Percentiles rank a stretch among this genome's conserved stretches.
phyloP scores from a whole-genome alignment of 2,113 vertebrate species.

The Bettongia penicillata region DNA sequence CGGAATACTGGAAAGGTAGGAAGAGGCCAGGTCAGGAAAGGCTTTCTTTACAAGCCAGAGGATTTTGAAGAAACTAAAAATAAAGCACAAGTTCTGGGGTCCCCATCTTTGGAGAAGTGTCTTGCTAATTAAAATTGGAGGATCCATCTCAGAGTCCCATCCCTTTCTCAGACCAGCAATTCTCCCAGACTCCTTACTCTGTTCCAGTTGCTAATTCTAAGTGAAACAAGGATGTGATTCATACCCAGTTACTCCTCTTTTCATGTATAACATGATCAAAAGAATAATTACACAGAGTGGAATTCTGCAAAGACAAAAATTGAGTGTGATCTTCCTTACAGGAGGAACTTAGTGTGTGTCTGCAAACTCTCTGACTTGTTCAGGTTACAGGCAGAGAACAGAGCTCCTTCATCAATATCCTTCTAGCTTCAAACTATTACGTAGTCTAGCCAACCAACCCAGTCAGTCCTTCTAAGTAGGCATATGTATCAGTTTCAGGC shows the following conservation, averaged over 20 bases:
- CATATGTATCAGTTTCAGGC: constrained; percentile 31
- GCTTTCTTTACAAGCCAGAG: background rate
- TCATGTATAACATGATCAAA: constrained; percentile 83
- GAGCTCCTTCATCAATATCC: constrained; percentile 33
- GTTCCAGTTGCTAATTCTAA: constrained; percentile 71
- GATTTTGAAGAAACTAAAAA: background rate
- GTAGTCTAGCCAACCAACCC: background rate
- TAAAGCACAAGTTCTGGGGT: background rate
- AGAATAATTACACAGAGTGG: constrained; percentile 82
- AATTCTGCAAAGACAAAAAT: constrained; percentile 81
- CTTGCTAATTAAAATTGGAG: constrained; percentile 50
- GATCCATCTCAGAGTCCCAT: constrained; percentile 43
- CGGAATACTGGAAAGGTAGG: background rate
- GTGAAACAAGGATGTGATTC: constrained; percentile 75
- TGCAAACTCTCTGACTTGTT: constrained; percentile 76
- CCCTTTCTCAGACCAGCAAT: constrained; percentile 30
- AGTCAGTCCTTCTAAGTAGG: constrained; percentile 4
- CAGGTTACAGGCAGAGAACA: constrained; percentile 71
- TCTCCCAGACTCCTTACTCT: constrained; percentile 61
- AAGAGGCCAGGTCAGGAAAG: background rate
- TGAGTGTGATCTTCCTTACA: constrained; percentile 74
- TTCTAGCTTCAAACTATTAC: constrained; percentile 11
- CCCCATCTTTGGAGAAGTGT: background rate
- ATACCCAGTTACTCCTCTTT: constrained; percentile 76
- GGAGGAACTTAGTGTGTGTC: constrained; percentile 71